Evolutionary conservation across 1,140 invertebrate species (phyloP), one percentile per base, ranked within the genome.

Genomic region (Drosophila funebris): DNA sequence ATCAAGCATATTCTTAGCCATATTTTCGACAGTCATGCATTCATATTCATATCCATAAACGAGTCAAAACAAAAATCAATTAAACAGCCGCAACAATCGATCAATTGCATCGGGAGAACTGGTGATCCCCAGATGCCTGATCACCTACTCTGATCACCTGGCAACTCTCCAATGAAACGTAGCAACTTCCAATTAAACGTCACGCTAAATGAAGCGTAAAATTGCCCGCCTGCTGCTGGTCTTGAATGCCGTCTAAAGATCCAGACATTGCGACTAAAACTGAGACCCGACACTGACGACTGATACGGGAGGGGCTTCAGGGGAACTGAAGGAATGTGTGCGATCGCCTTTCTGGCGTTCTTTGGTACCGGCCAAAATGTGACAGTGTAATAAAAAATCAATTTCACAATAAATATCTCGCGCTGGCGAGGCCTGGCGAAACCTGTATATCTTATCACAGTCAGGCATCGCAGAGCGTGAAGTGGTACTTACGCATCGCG

Each of bases 141-240:
- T 75, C 62, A 33, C 20, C 29, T 18, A 24, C 39, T 11, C n/a
- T 7, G 31, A 48, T 27, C 57, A 61, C 46, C 33, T 52, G 44
- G 7, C 16, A 22, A 22, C 43, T 22, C 18, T 27, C 8, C 50
- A 68, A 63, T 63, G 62, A 54, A 80, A 66, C 68, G 56, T 20
- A 66, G 70, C 83, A 78, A 87, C 66, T 87, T 88, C 83, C 83
- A 88, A 87, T 87, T 87, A 87, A 87, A 87, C 78, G 83, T 88
- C 78, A 87, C 78, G 83, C 83, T 90, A 90, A 90, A 90, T 90
- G 88, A 90, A 88, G 88, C 88, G 79, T 90, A 81, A 90, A 90
- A 88, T 88, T 81, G 77, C 73, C 79, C 74, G 82, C 54, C 43
- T 73, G 88, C 88, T 90, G 80, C 88, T 80, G 88, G 88, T 89